Evolutionary conservation across 2,888 invertebrate species (phyloP).

Genomic region (Drosophila seclusa): DNA sequence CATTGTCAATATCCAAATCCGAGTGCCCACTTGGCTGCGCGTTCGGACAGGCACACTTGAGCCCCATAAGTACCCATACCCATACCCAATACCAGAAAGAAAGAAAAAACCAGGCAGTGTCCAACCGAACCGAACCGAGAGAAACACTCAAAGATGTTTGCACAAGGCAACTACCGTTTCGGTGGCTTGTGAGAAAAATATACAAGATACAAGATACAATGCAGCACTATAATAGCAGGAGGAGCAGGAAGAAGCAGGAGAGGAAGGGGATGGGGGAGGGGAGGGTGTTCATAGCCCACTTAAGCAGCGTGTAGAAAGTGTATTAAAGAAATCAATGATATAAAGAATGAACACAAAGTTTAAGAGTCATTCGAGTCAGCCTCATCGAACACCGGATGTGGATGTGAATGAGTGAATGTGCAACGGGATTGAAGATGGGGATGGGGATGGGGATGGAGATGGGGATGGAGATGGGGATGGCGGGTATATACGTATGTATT

Average conservation of each 20-base stretch:
- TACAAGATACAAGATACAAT: slow-evolving; percentile 54
- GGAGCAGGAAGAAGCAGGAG: slow-evolving; percentile 5
- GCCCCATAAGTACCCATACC: slow-evolving; percentile 70
- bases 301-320: slow-evolving; percentile 71
- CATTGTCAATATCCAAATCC: slow-evolving; percentile 75
- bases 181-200: slow-evolving; percentile 77
- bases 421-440: background rate
- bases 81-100: slow-evolving; percentile 31
- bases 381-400: slow-evolving; percentile 66
- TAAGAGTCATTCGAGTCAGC: slow-evolving; percentile 38
- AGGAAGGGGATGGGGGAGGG: slow-evolving; percentile 5
- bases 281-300: slow-evolving; percentile 50
- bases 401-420: slow-evolving; percentile 27
- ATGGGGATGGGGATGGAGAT: too few species aligned
- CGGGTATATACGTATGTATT: too few species aligned
- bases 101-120: slow-evolving; percentile 18
- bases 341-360: slow-evolving; percentile 55
- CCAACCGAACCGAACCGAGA: slow-evolving; percentile 4
- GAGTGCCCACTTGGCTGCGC: slow-evolving; percentile 75
- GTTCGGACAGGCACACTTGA: slow-evolving; percentile 73
- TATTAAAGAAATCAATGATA: slow-evolving; percentile 70
- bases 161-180: slow-evolving; percentile 79
- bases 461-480: background rate
- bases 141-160: slow-evolving; percentile 71
- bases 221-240: slow-evolving; percentile 20